Conservation (phyloP, 2,113 vertebrate genomes). For the Vulpes ferrilata region DNA sequence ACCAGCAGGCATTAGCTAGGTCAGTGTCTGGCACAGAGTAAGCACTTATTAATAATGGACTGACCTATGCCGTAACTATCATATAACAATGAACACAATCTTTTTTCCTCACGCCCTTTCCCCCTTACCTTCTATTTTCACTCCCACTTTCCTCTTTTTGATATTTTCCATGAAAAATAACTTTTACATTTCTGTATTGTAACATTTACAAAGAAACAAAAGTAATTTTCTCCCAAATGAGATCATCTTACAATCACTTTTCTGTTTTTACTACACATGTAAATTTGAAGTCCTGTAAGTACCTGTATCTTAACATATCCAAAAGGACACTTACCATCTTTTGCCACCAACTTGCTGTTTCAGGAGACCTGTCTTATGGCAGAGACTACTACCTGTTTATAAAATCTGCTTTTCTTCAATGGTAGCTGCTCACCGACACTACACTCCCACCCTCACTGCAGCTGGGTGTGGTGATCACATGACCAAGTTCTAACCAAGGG, state of each 20-base stretch:
- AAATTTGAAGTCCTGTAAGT: neutral
- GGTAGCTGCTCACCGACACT: neutral
- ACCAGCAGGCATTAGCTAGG: neutral
- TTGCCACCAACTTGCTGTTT: neutral
- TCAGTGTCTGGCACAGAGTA: neutral
- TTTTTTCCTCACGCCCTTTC: neutral
- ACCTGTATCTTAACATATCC: constrained; percentile 3
- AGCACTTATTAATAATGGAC: neutral
- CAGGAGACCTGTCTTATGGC: neutral
- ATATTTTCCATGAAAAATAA: neutral
- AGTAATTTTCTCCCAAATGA: neutral
- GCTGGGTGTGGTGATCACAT: neutral
- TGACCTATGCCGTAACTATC: neutral
- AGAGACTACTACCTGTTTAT: neutral
- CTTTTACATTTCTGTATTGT: constrained; percentile 5
- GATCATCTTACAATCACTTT: neutral
- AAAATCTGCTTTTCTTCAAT: constrained; percentile 24
- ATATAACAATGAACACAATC: neutral
- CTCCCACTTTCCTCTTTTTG: neutral
- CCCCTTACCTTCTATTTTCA: neutral
- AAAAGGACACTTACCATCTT: constrained; percentile 28
- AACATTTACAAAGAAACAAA: constrained; percentile 13
- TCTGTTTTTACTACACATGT: neutral
- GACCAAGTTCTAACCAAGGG: neutral
- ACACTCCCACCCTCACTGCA: neutral